Evolutionary conservation across 1,140 invertebrate genomes (phyloP), one percentile per base, ranked within the genome.

Genomic region (Homalodisca vitripennis): DNA sequence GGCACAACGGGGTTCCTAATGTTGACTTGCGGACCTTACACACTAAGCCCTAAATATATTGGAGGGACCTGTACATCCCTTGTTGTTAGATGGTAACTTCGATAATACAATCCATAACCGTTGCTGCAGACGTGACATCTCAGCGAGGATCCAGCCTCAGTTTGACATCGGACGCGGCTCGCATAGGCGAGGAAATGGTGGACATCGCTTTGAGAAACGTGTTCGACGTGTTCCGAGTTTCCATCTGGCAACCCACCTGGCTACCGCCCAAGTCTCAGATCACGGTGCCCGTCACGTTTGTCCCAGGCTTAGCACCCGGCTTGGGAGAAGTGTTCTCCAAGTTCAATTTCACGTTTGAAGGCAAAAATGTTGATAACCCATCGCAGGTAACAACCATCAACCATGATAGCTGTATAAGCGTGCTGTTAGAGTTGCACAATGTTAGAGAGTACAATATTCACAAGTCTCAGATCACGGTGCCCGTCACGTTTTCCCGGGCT

Each of bases 361-460:
- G 6, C 29, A 26, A 60, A 2, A 60, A 60, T 2, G 55, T 60
- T 12, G 27, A 60, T 2, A 26, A 26, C 29, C 22, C 26, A 60
- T 27, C n/a, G 10, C 55, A 60, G 55, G 55, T 60, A 60, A 60
- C 2, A 17, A 41, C 34, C n/a, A n/a, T n/a, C n/a, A n/a, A n/a
- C n/a, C n/a, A n/a, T n/a, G n/a, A n/a, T n/a, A n/a, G n/a, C n/a
- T n/a, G n/a, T n/a, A n/a, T n/a, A n/a, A n/a, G n/a, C n/a, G n/a
- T n/a, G n/a, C n/a, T n/a, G n/a, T n/a, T n/a, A n/a, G n/a, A n/a
- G n/a, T n/a, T n/a, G n/a, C n/a, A n/a, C n/a, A n/a, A n/a, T n/a
- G n/a, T n/a, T n/a, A n/a, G n/a, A n/a, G n/a, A n/a, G n/a, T n/a
- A n/a, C n/a, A n/a, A n/a, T n/a, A n/a, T n/a, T n/a, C 24, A 22